A percentile compares a stretch with the other conserved stretches of the same genome.
Evolutionary conservation across 2,888 invertebrate species (phyloP).

Genomic region (Lysandra bellargus): DNA sequence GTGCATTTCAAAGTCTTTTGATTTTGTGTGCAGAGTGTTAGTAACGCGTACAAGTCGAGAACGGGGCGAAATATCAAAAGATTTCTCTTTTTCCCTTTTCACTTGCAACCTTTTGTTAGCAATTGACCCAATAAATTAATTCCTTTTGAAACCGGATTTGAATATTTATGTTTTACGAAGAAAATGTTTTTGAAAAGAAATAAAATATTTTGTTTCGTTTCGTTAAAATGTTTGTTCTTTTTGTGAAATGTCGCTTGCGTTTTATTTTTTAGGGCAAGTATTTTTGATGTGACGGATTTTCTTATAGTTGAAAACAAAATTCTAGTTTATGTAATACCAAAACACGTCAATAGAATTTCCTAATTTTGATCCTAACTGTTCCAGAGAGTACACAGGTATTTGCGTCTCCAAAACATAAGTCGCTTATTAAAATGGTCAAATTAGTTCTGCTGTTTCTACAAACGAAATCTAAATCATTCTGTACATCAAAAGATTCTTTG

Average conservation of each 20-base stretch:
- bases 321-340: too few species aligned
- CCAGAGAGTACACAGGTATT: too few species aligned
- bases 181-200: slow-evolving; percentile 19
- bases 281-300: too few species aligned
- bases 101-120: slow-evolving; percentile 25
- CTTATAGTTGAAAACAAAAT: too few species aligned
- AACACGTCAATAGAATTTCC: too few species aligned
- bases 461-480: background rate
- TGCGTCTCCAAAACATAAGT: too few species aligned
- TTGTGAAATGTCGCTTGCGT: background rate
- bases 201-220: background rate
- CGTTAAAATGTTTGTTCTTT: background rate
- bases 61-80: background rate
- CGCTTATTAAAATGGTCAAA: background rate
- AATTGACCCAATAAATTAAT: slow-evolving; percentile 29
- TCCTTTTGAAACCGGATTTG: slow-evolving; percentile 25
- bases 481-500: background rate
- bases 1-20: slow-evolving; percentile 3
- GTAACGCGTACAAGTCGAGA: background rate
- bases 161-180: slow-evolving; percentile 6
- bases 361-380: too few species aligned
- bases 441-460: background rate
- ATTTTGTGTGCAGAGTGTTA: slow-evolving; percentile 18
- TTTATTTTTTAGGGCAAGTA: background rate
- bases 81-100: slow-evolving; percentile 14